Evolutionary conservation across 2,797 vertebrate species (phyloP), one percentile per base, ranked within the genome.

Genomic region (Chelonia mydas): DNA sequence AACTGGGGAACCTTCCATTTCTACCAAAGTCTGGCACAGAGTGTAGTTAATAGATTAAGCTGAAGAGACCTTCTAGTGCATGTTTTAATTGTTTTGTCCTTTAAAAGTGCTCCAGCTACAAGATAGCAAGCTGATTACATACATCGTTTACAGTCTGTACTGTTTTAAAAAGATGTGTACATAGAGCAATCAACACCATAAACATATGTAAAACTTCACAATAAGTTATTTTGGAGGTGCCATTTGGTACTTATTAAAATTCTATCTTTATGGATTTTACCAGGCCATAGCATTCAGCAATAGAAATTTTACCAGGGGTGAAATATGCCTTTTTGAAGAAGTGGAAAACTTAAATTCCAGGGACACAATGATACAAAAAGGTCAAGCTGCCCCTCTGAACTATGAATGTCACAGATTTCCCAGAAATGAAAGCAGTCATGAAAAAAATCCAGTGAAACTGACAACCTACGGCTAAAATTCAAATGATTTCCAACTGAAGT

Each of bases 141-240:
- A 65, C 51, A 55, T 8, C 49, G 61, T 97, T 97, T 98, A 97
- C 88, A 96, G 84, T 88, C 50, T 59, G 51, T 61, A 93, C 95
- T 97, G 51, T 95, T 96, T 96, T 83, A 25, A 54, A 61, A 88
- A 94, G 96, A 96, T 95, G 90, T 95, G 53, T 89, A 80, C 72
- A 89, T 94, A 83, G 81, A 45, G 53, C 91, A 95, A 96, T 90
- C 83, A 84, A 94, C 87, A 93, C 84, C 95, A 86, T 95, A 96
- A 98, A 97, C 96, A 97, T 91, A 93, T 92, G 93, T 88, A 95
- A 94, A 96, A 96, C 88, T 94, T 93, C 76, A 94, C 57, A 78
- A 61, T 80, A 89, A 89, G 51, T 92, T 93, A 80, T 94, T 95
- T 91, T 90, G 89, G 92, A 89, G 49, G 89, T 88, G 79, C 47